Evolutionary conservation across 2,797 vertebrate genomes (phyloP), one percentile per base, ranked within the genome.

Genomic region (Scarus forsteni): DNA sequence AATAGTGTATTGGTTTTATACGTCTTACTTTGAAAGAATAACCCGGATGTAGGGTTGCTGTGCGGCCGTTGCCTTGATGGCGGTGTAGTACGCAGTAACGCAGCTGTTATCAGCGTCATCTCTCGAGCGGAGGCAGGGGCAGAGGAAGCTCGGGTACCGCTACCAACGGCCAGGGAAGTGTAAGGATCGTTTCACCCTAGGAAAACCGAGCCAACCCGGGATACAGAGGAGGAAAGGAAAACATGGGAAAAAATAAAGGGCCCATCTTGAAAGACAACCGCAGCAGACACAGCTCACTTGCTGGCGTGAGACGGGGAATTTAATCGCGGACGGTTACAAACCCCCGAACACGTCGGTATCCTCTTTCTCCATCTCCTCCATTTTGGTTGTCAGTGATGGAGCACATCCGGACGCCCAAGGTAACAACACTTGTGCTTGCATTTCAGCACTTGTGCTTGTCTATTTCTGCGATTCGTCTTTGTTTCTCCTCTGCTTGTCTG

Each of bases 391-490:
- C 77, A 70, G 85, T 89, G 90, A 93, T 93, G 92, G 92, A 93
- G 90, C 84, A 92, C 81, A 91, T 93, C 80, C 88, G 90, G 77
- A 91, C 92, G 12, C 92, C 92, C 48, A 93, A 93, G 90, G 92
- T 92, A 87, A 81, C 40, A 2, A 48, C 34, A 10, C n/a, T 2
- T 2, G 34, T 14, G 50, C 50, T 38, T 1, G 8, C 14, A 34
- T 58, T 43, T 35, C 10, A 18, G 1, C 46, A 16, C 27, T 50
- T 1, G 12, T 15, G 14, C 34, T 8, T 0, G 0, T 12, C 16
- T 61, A 11, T 39, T 11, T 43, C 0, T 46, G 12, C 8, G 9
- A 4, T 8, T 34, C 7, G 3, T 13, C 44, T 40, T 16, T 27
- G 44, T 73, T 6, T 50, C 13, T 9, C 14, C 36, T 12, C 54